These are phyloP conservation scores for Sepiola atlantica DNA, from an alignment of 2,888 invertebrate genomes.

Conservation along the genomic window DNA sequence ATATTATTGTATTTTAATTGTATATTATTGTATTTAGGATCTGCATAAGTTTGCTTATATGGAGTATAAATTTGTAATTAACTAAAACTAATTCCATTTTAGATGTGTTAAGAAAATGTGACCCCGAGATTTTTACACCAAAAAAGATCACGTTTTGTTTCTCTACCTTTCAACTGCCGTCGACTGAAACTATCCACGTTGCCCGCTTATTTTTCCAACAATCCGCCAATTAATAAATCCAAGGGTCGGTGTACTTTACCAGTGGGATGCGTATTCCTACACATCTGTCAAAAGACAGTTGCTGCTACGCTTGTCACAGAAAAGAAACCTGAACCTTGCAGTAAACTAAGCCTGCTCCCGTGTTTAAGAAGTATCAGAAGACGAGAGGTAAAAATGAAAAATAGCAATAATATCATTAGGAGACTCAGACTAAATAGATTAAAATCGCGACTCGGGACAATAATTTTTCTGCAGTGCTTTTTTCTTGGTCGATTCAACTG, in stretches of 20 bases:
- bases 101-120: no score
- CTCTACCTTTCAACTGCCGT: not conserved
- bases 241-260: not conserved
- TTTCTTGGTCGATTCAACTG: not conserved
- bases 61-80: no score
- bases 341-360: not conserved
- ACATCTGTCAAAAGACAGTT: constrained; percentile 32
- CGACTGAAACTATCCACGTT: not conserved
- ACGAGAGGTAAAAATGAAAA: not conserved
- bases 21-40: no score
- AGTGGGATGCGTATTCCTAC: not conserved
- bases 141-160: not conserved
- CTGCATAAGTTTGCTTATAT: no score
- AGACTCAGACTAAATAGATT: not conserved
- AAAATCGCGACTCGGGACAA: not conserved
- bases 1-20: no score
- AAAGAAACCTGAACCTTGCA: not conserved
- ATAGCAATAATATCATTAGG: constrained; percentile 8
- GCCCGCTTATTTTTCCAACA: not conserved
- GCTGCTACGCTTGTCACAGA: not conserved
- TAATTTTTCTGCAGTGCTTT: not conserved
- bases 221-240: not conserved
- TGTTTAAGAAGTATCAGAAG: not conserved
- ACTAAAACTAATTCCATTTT: no score
- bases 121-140: not conserved